Base-by-base conservation (phyloP, 2,797 vertebrate genomes). In the Sebastes cheni region DNA sequence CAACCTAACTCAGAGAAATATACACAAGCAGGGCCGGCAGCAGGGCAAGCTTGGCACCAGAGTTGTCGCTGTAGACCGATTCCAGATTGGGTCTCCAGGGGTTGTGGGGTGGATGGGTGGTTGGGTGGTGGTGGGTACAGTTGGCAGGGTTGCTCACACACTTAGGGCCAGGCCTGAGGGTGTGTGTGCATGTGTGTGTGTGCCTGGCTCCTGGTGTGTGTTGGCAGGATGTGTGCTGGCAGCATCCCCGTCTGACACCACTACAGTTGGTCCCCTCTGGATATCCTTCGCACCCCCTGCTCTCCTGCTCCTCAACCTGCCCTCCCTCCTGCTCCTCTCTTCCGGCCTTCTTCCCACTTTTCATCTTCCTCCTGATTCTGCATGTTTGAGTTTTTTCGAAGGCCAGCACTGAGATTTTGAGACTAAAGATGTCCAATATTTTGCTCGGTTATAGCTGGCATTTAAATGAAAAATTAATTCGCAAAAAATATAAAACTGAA, bases 181-280 rank as follows among this genome's bases (percentile, higher is more conserved):
- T 61, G 64, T 30, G 78, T 72, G 54, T 81, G 80, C 56, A 68
- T 71, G 46, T 52, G 61, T 76, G 27, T 75, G 76, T 72, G 70
- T 50, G 67, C 73, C 72, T 85, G 85, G 74, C 77, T 89, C 86
- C 74, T 78, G 81, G 82, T 87, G 82, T 76, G 78, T 54, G 72
- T 80, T 91, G 91, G 90, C 89, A 90, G 87, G 79, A 84, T 66
- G 73, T 22, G 76, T 20, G 58, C 84, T 91, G 90, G 91, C 92
- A 92, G 72, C 56, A 42, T 76, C 88, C 67, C 25, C 9, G 88
- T 92, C 92, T 94, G 88, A 93, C 92, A 92, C 91, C 83, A 90
- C 83, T 84, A 88, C 89, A 89, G 86, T 91, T 84, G 85, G 86
- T 88, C 87, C 89, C 89, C 88, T 89, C 89, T 91, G 87, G 85